phyloP scores from a whole-genome alignment of 2,888 invertebrate genomes.

The Phortica magna region DNA sequence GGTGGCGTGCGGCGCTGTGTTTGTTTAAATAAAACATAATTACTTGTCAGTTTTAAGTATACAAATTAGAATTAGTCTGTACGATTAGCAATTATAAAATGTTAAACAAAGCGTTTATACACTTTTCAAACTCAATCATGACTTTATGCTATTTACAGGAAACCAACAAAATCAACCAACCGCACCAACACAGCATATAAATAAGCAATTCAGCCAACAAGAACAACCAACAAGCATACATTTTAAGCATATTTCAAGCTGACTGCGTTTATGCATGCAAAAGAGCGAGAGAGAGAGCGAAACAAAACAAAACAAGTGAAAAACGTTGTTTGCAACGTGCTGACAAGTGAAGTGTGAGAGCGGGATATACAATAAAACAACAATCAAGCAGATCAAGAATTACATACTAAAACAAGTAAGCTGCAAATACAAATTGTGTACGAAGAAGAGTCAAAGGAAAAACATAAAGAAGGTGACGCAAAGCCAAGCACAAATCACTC shows the following conservation, averaged over 20 bases:
- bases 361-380: constrained; percentile 13
- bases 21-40: too few relatives aligned
- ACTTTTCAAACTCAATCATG: not conserved
- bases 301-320: not conserved
- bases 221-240: not conserved
- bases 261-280: constrained; percentile 8
- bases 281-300: not conserved
- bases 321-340: not conserved
- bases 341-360: not conserved
- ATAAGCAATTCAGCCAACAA: not conserved
- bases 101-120: too few relatives aligned
- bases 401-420: not conserved
- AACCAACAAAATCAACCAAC: not conserved
- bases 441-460: not conserved
- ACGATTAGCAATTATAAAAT: too few relatives aligned
- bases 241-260: constrained; percentile 16
- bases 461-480: not conserved
- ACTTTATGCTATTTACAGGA: constrained; percentile 1
- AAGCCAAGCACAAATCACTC: constrained; percentile 18
- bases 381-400: constrained; percentile 15
- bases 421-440: not conserved
- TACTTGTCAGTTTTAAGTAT: too few relatives aligned
- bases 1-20: not conserved
- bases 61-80: too few relatives aligned
- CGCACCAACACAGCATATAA: not conserved